A percentile compares a stretch with the other conserved stretches of the same genome.
Conservation (phyloP, 1,140 invertebrate genomes). For the Globodera ellingtonae region DNA sequence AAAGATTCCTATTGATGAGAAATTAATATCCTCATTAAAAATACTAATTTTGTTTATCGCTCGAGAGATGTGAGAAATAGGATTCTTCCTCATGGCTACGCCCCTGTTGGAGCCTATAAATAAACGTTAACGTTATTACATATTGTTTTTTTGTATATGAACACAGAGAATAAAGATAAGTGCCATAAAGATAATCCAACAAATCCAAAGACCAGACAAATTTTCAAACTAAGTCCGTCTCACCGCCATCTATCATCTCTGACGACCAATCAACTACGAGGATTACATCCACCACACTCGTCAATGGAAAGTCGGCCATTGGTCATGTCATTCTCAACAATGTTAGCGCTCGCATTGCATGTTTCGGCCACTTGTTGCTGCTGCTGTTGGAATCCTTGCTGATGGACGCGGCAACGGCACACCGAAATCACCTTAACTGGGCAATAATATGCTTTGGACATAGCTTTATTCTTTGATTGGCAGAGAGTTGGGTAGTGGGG, state of each 20-base stretch:
- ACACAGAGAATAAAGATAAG: slow-evolving; percentile 1
- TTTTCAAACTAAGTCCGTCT: background rate
- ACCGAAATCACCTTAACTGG: background rate
- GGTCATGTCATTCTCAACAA: background rate
- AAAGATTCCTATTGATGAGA: too few relatives aligned
- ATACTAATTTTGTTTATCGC: too few relatives aligned
- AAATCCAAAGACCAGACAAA: background rate
- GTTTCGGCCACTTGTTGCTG: background rate
- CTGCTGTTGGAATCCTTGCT: background rate
- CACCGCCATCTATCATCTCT: too few relatives aligned
- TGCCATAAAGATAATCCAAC: background rate
- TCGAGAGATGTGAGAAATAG: background rate
- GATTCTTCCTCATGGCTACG: background rate
- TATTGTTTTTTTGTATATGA: slow-evolving; percentile 1
- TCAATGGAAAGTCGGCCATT: background rate
- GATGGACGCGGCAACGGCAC: background rate
- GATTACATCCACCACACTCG: background rate
- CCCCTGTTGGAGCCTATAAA: background rate
- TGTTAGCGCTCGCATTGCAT: background rate
- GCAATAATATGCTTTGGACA: too few relatives aligned
- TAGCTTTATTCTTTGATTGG: too few relatives aligned
- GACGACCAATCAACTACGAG: background rate
- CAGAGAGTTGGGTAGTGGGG: too few relatives aligned
- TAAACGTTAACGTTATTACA: slow-evolving; percentile 6
- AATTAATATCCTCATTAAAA: too few relatives aligned